Percentiles rank a stretch among this genome's conserved stretches.
Conservation (phyloP, 2,113 vertebrate genomes). For the Pyxicephalus adspersus region DNA sequence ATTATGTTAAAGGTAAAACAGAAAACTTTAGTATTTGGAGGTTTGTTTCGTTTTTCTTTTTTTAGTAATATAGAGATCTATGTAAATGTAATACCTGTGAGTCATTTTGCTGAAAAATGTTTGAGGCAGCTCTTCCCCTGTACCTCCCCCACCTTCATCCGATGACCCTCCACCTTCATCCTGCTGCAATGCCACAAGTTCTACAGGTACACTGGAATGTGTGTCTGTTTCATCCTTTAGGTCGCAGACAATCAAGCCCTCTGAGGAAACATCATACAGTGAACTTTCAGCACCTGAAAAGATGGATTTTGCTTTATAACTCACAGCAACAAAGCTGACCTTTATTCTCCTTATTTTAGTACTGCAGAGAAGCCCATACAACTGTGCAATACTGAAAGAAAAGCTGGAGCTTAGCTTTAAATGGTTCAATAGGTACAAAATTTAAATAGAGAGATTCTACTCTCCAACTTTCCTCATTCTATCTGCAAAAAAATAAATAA, state of each 20-base stretch:
- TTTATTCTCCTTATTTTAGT: too few species aligned
- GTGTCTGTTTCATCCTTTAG: not conserved
- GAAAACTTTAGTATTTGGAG: too few species aligned
- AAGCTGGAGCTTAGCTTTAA: too few species aligned
- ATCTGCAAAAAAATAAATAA: too few species aligned
- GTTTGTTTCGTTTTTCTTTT: too few species aligned
- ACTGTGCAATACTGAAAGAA: too few species aligned
- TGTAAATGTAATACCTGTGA: conserved; percentile 81
- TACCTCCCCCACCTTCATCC: conserved; percentile 59
- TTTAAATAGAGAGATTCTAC: too few species aligned
- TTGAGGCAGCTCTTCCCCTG: conserved; percentile 64
- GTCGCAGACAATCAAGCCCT: not conserved
- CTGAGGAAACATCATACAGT: not conserved
- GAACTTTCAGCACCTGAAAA: conserved; percentile 2
- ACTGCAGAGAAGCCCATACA: too few species aligned
- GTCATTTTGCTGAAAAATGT: conserved; percentile 98
- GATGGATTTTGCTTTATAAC: not conserved
- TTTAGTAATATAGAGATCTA: not conserved
- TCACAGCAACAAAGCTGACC: too few species aligned
- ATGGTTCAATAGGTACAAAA: too few species aligned
- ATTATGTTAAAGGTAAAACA: too few species aligned
- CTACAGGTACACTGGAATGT: not conserved
- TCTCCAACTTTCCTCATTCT: too few species aligned
- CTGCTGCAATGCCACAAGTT: not conserved
- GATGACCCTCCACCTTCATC: conserved; percentile 47